Base-by-base conservation (phyloP, 2,797 vertebrate species). In the Enteromius thamalakanensis region DNA sequence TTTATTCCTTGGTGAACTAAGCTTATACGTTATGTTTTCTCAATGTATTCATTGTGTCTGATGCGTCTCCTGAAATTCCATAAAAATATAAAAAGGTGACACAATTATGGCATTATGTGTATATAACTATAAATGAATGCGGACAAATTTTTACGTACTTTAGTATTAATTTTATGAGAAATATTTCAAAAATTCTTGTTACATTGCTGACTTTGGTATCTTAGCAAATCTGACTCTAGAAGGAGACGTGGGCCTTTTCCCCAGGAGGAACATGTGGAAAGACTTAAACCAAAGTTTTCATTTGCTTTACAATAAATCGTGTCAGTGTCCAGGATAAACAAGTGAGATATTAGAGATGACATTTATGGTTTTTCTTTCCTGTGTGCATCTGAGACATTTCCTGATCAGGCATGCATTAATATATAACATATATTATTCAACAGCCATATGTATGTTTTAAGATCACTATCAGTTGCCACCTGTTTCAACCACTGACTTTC, bases 241-340 rank as follows among this genome's bases (percentile, higher is more conserved):
- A 47, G 34, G 71, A 55, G 60, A 34, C 60, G 34, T 10, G 21
- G 17, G 26, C 12, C 65, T 51, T 65, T 32, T 40, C 72, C 60
- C 51, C 60, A 14, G 21, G 6, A 47, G 21, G n/a, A 72, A 79
- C 76, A 47, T 71, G 42, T 80, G 77, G 76, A 72, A 67, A 53
- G 37, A 78, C 72, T 77, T 76, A 83, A 69, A 21, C 40, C 34
- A 60, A 55, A 37, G 75, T 23, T 37, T 60, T 78, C 19, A 49
- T 79, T 79, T 80, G 47, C 49, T 55, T 34, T 80, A 47, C 67
- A 80, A 70, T 58, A 58, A 74, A 49, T 68, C 75, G 62, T 55
- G 51, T 70, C 42, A 60, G 75, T 42, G 58, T 65, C 34, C 47
- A 58, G 19, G 37, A 49, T 72, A 23, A 74, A 29, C 34, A 19